Percentiles rank a stretch among this genome's conserved stretches.
Conservation (phyloP, 2,113 vertebrate species). For the Seriola aureovittata region DNA sequence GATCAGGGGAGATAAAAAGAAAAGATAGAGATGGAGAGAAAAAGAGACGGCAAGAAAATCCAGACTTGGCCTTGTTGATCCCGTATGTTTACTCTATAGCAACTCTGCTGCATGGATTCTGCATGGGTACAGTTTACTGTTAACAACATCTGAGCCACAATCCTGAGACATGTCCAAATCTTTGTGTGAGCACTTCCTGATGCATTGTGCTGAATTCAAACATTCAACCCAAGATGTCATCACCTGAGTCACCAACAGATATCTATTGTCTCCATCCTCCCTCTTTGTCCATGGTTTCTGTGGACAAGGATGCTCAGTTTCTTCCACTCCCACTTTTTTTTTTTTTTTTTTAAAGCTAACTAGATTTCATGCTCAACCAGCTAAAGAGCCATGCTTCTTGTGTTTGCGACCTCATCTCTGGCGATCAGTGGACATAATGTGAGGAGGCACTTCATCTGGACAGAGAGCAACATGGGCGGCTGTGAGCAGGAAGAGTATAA, state of each 20-base stretch:
- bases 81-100: neutral
- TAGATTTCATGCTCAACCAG: constrained; percentile 79
- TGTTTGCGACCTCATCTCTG: constrained; percentile 57
- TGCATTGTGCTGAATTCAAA: neutral
- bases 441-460: constrained; percentile 44
- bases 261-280: constrained; percentile 27
- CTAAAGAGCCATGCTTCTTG: constrained; percentile 60
- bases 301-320: constrained; percentile 21
- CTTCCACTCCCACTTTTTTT: constrained; percentile 36
- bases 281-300: constrained; percentile 27
- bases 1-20: constrained; percentile 35
- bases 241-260: constrained; percentile 20
- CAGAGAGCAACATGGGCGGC: constrained; percentile 30
- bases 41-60: constrained; percentile 8
- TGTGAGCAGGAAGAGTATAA: neutral
- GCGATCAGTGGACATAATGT: constrained; percentile 55
- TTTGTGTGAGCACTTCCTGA: neutral
- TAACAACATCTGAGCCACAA: constrained; percentile 2
- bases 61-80: constrained; percentile 16
- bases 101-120: constrained; percentile 1
- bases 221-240: constrained; percentile 7
- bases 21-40: constrained; percentile 26
- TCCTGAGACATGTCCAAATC: neutral
- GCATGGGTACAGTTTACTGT: neutral
- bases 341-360: constrained; percentile 59